These are phyloP conservation scores for Chloroceryle inda DNA, from an alignment of 2,797 vertebrate species.

Conservation along the genomic window DNA sequence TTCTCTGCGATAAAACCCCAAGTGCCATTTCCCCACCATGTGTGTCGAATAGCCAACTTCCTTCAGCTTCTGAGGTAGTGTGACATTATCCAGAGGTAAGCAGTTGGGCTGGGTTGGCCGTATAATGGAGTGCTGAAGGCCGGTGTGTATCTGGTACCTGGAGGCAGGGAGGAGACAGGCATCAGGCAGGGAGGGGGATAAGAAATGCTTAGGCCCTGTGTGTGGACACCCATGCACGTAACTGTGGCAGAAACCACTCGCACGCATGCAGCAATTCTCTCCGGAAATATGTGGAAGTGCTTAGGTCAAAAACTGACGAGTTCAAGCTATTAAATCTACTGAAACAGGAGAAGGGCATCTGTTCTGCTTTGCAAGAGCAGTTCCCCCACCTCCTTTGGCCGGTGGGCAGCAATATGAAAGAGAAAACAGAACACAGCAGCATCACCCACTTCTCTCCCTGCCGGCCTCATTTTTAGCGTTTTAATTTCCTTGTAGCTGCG, in stretches of 20 bases:
- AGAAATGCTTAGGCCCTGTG: neutral
- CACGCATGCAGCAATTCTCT: neutral
- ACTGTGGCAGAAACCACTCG: neutral
- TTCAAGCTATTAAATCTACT: neutral
- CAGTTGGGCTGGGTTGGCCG: conserved; percentile 95
- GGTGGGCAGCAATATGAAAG: neutral
- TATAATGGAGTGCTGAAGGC: conserved; percentile 97
- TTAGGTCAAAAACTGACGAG: neutral
- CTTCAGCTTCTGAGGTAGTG: conserved; percentile 94
- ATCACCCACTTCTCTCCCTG: neutral
- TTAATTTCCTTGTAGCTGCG: neutral
- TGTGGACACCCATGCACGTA: accelerated
- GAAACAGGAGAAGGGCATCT: neutral
- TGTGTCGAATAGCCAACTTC: conserved; percentile 94
- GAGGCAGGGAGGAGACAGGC: conserved; percentile 24
- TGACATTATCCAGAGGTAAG: conserved; percentile 92
- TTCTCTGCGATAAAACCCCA: conserved; percentile 94
- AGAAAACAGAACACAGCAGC: neutral
- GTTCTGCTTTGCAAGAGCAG: neutral
- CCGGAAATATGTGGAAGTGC: neutral
- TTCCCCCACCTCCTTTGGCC: neutral
- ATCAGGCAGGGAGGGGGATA: neutral
- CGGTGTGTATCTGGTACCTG: conserved; percentile 99
- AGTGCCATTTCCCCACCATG: conserved; percentile 99
- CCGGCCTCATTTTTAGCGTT: neutral